Evolutionary conservation across 1,140 invertebrate species (phyloP), one percentile per base, ranked within the genome.

Genomic region (Solen grandis): DNA sequence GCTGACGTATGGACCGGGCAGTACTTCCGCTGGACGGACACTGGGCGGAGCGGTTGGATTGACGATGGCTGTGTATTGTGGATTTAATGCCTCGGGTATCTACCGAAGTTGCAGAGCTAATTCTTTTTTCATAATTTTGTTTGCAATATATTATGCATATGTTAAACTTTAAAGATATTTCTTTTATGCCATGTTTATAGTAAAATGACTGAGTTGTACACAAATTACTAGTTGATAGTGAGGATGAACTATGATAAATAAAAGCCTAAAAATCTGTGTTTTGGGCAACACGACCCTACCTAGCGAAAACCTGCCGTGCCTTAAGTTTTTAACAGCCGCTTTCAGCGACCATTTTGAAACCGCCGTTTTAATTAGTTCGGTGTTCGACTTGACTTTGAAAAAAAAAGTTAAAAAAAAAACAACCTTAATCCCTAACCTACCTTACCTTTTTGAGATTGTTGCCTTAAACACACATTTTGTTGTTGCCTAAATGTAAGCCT

Each of bases 21-120:
- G 75, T 29, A 68, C 75, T 31, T 1, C 65, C 3, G 16, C 55
- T 1, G 75, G 75, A 0, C 68, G 52, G 31, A 65, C 75, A 14
- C 52, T 68, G 19, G 75, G 63, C 16, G 52, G 50, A 13, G 75
- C 33, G 5, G 50, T 27, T 16, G 75, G 75, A 19, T 27, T 69
- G 8, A 78, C 63, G 3, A 68, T 78, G 13, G 62, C 75, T 59
- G 62, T 78, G 3, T 78, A 68, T 57, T 54, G 63, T 5, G 75
- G 75, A 31, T 41, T 78, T 25, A 33, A 36, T 33, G 75, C 75
- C 5, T 19, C 63, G 59, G 75, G 54, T 81, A 65, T 46, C 13
- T 62, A 62, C 27, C n/a, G 19, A 31, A 35, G 13, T 13, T 50
- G 46, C 46, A n/a, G 13, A n/a, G 13, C 13, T 52, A 52, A 52